Conservation (phyloP, 2,113 vertebrate species). For the Cebus imitator region DNA sequence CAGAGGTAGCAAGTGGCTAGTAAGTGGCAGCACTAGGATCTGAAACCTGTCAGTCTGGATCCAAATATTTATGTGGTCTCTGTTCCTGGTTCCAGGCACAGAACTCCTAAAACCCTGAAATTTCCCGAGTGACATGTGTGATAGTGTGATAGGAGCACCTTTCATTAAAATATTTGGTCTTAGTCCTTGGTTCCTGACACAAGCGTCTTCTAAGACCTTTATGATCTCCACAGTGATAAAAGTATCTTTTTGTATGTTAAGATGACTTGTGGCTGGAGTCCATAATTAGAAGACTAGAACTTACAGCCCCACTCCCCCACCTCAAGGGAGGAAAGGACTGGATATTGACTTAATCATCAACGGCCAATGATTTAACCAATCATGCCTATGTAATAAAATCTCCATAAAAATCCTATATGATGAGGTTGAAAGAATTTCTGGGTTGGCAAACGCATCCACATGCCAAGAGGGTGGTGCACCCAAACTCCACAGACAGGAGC, state of each 20-base stretch:
- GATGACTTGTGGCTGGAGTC: not conserved
- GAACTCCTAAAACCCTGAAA: not conserved
- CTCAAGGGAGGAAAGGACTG: not conserved
- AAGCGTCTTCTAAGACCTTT: not conserved
- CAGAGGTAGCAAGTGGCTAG: not conserved
- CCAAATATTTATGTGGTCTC: not conserved
- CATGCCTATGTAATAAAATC: not conserved
- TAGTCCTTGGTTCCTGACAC: not conserved
- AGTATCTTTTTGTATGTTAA: not conserved
- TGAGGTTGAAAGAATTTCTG: not conserved
- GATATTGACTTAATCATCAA: not conserved
- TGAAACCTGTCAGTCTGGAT: not conserved
- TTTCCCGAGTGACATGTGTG: not conserved
- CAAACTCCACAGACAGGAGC: not conserved
- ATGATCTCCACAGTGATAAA: not conserved
- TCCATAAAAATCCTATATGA: not conserved
- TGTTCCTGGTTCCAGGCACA: not conserved
- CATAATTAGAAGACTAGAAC: not conserved
- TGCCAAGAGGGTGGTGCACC: too few relatives aligned
- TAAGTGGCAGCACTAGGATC: not conserved
- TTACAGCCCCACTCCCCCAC: not conserved
- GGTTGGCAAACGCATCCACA: not conserved
- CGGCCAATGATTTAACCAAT: not conserved
- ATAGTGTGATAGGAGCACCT: not conserved
- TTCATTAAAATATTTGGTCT: not conserved